phyloP scores from a whole-genome alignment of 2,797 vertebrate genomes.

The Gila robusta region DNA sequence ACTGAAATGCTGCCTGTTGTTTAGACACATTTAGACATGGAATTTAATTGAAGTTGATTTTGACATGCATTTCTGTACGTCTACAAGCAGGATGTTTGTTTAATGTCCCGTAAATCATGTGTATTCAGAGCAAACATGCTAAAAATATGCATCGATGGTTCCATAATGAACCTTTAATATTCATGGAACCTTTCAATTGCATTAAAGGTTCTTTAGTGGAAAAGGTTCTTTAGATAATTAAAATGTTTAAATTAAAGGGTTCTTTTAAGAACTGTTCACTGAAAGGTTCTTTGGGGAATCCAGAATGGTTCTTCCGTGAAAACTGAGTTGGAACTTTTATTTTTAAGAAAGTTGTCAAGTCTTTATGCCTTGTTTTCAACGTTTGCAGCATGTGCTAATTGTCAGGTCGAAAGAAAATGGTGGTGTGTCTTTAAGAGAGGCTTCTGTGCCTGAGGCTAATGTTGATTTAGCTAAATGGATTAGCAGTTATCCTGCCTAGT shows the following conservation, averaged over 20 bases:
- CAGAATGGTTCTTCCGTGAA: no score
- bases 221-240: not conserved
- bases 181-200: not conserved
- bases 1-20: no score
- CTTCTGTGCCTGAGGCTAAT: slow-evolving; percentile 62
- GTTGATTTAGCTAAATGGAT: slow-evolving; percentile 80
- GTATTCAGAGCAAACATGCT: slow-evolving; percentile 7
- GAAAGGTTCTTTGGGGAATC: no score
- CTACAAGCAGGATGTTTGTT: not conserved
- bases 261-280: not conserved
- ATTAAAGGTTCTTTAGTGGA: not conserved
- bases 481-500: slow-evolving; percentile 70
- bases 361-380: not conserved
- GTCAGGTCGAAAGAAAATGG: not conserved
- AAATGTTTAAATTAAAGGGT: not conserved
- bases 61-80: no score
- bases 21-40: no score
- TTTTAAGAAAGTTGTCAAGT: not conserved
- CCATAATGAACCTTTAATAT: not conserved
- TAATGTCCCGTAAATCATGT: not conserved
- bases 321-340: not conserved
- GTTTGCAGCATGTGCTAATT: not conserved
- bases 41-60: no score
- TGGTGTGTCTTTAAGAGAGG: slow-evolving; percentile 58
- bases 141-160: no score